Evolutionary conservation across 1,140 invertebrate species (phyloP), one percentile per base, ranked within the genome.

Genomic region (Cotesia typhae): DNA sequence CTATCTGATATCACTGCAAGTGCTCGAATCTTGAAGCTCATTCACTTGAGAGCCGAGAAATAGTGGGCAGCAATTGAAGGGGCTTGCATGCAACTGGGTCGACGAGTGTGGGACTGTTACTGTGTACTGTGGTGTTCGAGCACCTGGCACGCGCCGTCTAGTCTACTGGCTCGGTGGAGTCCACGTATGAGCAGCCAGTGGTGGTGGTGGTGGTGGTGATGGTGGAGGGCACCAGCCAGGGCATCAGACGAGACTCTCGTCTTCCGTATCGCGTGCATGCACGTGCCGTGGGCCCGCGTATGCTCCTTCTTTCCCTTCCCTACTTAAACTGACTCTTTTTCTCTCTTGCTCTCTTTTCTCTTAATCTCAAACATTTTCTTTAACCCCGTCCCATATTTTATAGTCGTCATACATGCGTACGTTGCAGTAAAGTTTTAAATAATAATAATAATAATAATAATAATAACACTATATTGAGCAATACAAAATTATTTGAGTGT

Each of bases 71-170:
- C 64, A 20, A 51, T 51, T 28, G 38, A 51, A 66, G 37, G 64
- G n/a, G 37, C 38, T n/a, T 41, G 38, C 64, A 66, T 66, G 64
- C 64, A 66, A 66, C 64, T 66, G 64, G 64, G 64, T 41, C 41
- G 64, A 47, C 7, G 7, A 47, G 41, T 47, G 64, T 51, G 20
- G 64, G 28, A 63, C 37, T 28, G 28, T 28, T 28, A 28, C 28
- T 28, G 28, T 28, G 28, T 28, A 28, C 28, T 66, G 64, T 66
- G 64, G 37, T 51, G 36, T 64, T 35, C 53, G 66, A 51, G 66
- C 66, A 67, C 66, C 66, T 67, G 66, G 66, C 66, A 67, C 66
- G 66, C 66, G 66, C 66, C 66, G 66, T 67, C 66, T 67, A 67
- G 66, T 67, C 66, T 67, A 67, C 66, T 65, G 28, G n/a, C 52